A percentile compares a stretch with the other conserved stretches of the same genome.
Evolutionary conservation across 2,888 invertebrate genomes (phyloP).

Genomic region (Catocala fraxini): DNA sequence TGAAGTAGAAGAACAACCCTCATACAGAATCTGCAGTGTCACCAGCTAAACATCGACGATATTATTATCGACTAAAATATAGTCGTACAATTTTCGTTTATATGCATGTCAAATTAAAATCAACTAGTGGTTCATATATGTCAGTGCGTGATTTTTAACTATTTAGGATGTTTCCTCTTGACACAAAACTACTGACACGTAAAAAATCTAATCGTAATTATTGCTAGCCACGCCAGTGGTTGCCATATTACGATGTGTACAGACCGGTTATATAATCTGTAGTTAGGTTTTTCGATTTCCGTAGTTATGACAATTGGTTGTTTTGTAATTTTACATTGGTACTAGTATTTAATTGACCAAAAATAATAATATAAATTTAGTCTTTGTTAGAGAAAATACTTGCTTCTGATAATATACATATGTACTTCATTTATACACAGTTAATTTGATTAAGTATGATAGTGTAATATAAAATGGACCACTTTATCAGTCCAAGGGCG

Average conservation of each 20-base stretch:
- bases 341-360: background rate
- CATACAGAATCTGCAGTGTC: too few species aligned
- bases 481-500: too few species aligned
- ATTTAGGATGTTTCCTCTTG: slow-evolving; percentile 32
- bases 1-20: too few species aligned
- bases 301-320: slow-evolving; percentile 7
- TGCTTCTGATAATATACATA: too few species aligned
- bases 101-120: background rate
- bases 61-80: too few species aligned
- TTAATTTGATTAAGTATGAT: too few species aligned
- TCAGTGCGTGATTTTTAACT: slow-evolving; percentile 1
- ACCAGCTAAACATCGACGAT: too few species aligned
- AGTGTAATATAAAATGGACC: too few species aligned
- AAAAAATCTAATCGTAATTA: slow-evolving; percentile 26
- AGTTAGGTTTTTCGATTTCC: slow-evolving; percentile 27
- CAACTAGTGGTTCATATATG: background rate
- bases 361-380: background rate
- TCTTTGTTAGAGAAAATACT: too few species aligned
- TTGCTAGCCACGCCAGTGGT: slow-evolving; percentile 26
- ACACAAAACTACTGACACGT: slow-evolving; percentile 32
- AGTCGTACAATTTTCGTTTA: background rate
- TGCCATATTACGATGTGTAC: slow-evolving; percentile 11
- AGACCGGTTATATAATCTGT: slow-evolving; percentile 11
- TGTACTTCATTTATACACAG: too few species aligned
- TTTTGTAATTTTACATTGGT: background rate